Conservation (phyloP, 2,888 invertebrate species). For the Cephonodes hylas region DNA sequence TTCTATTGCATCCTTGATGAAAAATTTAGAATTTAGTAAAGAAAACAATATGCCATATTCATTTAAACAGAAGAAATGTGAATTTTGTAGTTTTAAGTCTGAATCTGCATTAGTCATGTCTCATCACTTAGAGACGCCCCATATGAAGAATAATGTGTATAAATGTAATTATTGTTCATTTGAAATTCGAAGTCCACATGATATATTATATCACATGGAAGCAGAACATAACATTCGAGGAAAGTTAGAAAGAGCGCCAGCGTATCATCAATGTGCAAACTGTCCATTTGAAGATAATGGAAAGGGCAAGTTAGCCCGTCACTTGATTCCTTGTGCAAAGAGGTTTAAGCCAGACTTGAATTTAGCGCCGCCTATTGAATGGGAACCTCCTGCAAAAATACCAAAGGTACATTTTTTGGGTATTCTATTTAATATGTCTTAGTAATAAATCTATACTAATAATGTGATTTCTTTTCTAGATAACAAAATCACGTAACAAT, state of each 20-base stretch:
- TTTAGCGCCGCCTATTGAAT: conserved; percentile 91
- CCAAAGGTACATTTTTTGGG: conserved; percentile 81
- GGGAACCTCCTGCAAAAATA: conserved; percentile 97
- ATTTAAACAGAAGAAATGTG: conserved; percentile 90
- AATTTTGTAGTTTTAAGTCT: conserved; percentile 93
- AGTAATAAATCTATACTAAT: not conserved
- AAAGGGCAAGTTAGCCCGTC: conserved; percentile 93
- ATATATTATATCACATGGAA: conserved; percentile 95
- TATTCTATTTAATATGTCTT: not conserved
- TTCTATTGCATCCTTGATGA: conserved; percentile 90
- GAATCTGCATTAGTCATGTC: conserved; percentile 92
- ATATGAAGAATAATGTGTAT: conserved; percentile 92
- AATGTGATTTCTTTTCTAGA: conserved; percentile 35
- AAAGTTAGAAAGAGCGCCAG: conserved; percentile 90
- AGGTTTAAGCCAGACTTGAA: conserved; percentile 94
- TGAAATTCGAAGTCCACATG: conserved; percentile 91
- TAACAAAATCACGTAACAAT: conserved; percentile 54
- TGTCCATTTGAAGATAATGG: conserved; percentile 97
- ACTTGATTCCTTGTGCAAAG: conserved; percentile 92
- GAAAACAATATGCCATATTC: conserved; percentile 91
- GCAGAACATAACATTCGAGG: conserved; percentile 92
- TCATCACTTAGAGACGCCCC: conserved; percentile 94
- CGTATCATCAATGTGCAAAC: conserved; percentile 94
- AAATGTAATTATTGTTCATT: conserved; percentile 92
- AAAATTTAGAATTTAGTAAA: conserved; percentile 92